Base-by-base conservation (phyloP, 2,113 vertebrate species). In the Balaenoptera acutorostrata region DNA sequence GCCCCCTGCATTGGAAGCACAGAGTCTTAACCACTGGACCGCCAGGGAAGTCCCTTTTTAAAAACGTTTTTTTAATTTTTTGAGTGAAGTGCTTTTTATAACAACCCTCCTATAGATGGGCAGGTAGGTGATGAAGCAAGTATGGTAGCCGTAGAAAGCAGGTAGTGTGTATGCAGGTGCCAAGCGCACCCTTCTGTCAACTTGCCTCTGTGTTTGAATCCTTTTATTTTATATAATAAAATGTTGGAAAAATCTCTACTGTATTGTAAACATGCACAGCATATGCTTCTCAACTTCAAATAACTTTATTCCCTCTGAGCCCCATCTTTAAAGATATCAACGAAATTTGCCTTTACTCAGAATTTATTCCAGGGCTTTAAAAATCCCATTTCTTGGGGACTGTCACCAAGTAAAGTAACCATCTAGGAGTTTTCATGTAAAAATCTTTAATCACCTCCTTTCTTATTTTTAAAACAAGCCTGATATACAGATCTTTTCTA, bases 381-480 rank as follows among this genome's bases (percentile, higher is more conserved):
- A 63, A 71, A 88, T 49, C 12, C 71, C 68, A 8, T 68, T 87
- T 86, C 20, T 93, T 87, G 52, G 20, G 46, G 9, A 92, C 31
- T 61, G 1, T 68, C 87, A 77, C 39, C 33, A 61, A 69, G n/a
- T 31, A 82, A 44, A 93, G 27, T 27, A 95, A 20, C 33, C 49
- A 86, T 57, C 10, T 52, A 66, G 49, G 25, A 86, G 9, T 84
- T 78, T 75, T 81, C 20, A 36, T 17, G 31, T 72, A 90, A 74
- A 87, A 88, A 81, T 15, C 0, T 83, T 95, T 75, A 63, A 57
- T 83, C 23, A 21, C 27, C 12, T 23, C 36, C 44, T 85, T 80
- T 72, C 46, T 75, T 80, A 61, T 57, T 85, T 93, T 93, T 92
- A 85, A 97, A 83, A 91, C 17, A 92, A 74, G 8, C 5, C 39